Percentiles rank a stretch among this genome's conserved stretches.
Evolutionary conservation across 2,797 vertebrate genomes (phyloP).

Genomic region (Enteromius treurensis): DNA sequence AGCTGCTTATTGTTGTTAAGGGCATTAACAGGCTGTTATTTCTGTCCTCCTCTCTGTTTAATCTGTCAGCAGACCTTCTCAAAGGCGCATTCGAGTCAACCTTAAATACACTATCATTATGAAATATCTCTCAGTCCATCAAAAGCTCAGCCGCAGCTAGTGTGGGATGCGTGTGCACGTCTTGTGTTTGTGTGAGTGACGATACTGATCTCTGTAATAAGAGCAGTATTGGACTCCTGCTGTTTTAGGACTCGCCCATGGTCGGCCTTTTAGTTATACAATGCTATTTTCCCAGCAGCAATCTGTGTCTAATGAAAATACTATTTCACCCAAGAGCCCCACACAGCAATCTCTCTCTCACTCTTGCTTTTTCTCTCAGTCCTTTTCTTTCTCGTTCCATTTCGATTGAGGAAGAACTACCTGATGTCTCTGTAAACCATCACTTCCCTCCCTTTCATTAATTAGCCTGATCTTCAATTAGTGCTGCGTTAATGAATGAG

Average conservation of each 20-base stretch:
- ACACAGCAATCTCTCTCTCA: conserved; percentile 24
- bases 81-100: conserved; percentile 25
- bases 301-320: conserved; percentile 56
- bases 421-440: conserved; percentile 30
- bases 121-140: conserved; percentile 39
- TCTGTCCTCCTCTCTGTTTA: conserved; percentile 24
- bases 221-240: conserved; percentile 55
- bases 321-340: conserved; percentile 55
- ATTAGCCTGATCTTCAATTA: conserved; percentile 86
- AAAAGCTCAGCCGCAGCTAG: conserved; percentile 8
- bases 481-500: conserved; percentile 88
- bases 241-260: conserved; percentile 56
- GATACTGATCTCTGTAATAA: conserved; percentile 54
- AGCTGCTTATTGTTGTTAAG: conserved; percentile 27
- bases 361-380: background rate
- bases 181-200: conserved; percentile 18
- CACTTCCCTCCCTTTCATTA: conserved; percentile 65
- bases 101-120: conserved; percentile 45
- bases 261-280: conserved; percentile 54
- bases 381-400: conserved; percentile 11
- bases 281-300: conserved; percentile 54
- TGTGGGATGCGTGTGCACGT: conserved; percentile 11
- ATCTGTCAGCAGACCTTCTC: conserved; percentile 37
- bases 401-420: conserved; percentile 30
- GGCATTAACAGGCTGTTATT: conserved; percentile 27